Conservation (phyloP, 2,797 vertebrate genomes). For the Semotilus atromaculatus region DNA sequence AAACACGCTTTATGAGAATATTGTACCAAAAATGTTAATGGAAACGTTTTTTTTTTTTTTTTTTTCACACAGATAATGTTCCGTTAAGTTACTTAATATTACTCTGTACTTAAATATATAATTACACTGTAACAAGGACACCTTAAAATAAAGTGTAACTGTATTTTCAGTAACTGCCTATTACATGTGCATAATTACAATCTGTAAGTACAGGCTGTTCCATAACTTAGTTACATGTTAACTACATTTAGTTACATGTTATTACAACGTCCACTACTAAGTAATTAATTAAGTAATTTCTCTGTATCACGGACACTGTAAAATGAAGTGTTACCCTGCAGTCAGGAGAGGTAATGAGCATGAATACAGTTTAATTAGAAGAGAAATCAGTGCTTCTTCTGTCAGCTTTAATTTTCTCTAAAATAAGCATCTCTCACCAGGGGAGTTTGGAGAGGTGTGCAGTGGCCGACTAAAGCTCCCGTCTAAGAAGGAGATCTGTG, state of each 20-base stretch:
- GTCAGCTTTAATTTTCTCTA: background rate
- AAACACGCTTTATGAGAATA: background rate
- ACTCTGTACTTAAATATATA: too few relatives aligned
- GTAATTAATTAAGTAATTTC: too few relatives aligned
- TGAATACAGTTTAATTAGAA: background rate
- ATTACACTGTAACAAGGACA: too few relatives aligned
- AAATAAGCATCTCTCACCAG: slow-evolving; percentile 67
- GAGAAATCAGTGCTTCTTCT: background rate
- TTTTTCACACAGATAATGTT: background rate
- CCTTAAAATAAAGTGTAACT: too few relatives aligned
- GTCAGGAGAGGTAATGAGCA: background rate
- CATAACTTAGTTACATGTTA: too few relatives aligned
- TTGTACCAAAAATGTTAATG: background rate
- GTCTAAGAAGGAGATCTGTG: slow-evolving; percentile 96
- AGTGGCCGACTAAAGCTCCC: slow-evolving; percentile 93
- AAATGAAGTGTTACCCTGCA: background rate
- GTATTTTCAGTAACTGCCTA: too few relatives aligned
- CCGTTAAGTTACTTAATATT: too few relatives aligned
- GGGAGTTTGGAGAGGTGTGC: slow-evolving; percentile 98
- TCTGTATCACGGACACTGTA: too few relatives aligned
- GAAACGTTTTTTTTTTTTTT: background rate
- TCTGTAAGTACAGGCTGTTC: too few relatives aligned
- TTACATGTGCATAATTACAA: too few relatives aligned
- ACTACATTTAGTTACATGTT: too few relatives aligned
- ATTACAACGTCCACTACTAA: too few relatives aligned